Conservation (phyloP, 2,797 vertebrate species). For the Hapalemur alaotrensis region DNA sequence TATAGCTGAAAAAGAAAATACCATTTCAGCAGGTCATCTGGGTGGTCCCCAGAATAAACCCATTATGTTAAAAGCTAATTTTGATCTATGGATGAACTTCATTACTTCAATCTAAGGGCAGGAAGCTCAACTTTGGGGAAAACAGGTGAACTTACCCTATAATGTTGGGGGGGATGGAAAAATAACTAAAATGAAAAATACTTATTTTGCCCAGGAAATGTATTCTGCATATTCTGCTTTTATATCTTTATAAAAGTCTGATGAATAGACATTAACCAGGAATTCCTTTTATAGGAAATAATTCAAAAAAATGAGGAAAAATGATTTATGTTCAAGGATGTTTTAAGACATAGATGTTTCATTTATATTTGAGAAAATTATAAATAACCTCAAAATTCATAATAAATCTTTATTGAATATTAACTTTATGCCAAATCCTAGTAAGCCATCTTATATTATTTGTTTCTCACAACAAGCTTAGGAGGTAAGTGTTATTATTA, state of each 20-base stretch:
- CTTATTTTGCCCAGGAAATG: not conserved
- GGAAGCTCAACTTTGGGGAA: not conserved
- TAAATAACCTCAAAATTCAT: not conserved
- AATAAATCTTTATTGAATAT: not conserved
- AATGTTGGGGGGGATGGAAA: not conserved
- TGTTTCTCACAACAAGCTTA: not conserved
- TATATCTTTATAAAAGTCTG: slow-evolving; percentile 32
- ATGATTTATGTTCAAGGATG: not conserved
- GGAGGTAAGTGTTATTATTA: not conserved
- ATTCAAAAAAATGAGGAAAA: not conserved
- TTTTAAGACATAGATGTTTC: not conserved
- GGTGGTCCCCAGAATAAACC: not conserved
- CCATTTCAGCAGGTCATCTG: not conserved
- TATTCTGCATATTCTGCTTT: not conserved
- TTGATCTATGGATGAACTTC: not conserved
- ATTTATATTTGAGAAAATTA: slow-evolving; percentile 20
- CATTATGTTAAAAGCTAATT: not conserved
- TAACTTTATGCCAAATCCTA: not conserved
- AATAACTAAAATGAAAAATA: not conserved
- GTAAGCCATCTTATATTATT: not conserved
- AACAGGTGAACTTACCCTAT: not conserved
- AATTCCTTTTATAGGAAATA: not conserved
- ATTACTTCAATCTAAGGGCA: not conserved
- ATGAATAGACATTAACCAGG: not conserved
- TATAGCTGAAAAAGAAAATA: not conserved